Evolutionary conservation across 2,888 invertebrate species (phyloP).

Genomic region (Lycocerus yunnanus): DNA sequence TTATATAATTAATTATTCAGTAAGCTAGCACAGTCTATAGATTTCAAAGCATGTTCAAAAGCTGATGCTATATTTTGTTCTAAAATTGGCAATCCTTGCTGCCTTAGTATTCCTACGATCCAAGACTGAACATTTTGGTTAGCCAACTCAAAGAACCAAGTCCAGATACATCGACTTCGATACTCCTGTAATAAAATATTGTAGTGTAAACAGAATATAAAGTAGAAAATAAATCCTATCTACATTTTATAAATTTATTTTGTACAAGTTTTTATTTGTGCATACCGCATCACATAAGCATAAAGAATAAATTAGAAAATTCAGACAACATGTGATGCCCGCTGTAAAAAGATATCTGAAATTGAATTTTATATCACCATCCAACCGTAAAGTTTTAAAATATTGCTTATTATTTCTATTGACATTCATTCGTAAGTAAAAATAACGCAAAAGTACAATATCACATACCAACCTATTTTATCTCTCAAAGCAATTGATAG

Average conservation of each 20-base stretch:
- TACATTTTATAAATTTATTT: not conserved
- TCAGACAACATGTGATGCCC: not conserved
- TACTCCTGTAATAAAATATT: slow-evolving; percentile 45
- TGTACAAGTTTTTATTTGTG: not conserved
- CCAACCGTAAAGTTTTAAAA: not conserved
- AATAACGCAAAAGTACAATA: not conserved
- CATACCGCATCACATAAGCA: not conserved
- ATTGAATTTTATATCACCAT: not conserved
- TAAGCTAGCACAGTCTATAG: slow-evolving; percentile 34
- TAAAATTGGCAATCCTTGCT: slow-evolving; percentile 40
- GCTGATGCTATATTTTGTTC: slow-evolving; percentile 44
- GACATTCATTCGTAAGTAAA: not conserved
- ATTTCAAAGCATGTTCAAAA: slow-evolving; percentile 43
- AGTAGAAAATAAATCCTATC: not conserved
- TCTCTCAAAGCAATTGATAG: not conserved
- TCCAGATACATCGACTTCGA: slow-evolving; percentile 48
- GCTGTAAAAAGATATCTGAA: not conserved
- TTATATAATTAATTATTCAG: not conserved
- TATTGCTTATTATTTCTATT: not conserved
- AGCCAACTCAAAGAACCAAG: slow-evolving; percentile 50
- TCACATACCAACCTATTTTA: not conserved
- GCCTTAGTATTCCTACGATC: slow-evolving; percentile 46
- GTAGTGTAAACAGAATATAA: not conserved
- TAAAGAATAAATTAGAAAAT: not conserved
- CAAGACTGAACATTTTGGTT: slow-evolving; percentile 43